Base-by-base conservation (phyloP, 1,140 invertebrate genomes). In the Drosophila prosaltans region DNA sequence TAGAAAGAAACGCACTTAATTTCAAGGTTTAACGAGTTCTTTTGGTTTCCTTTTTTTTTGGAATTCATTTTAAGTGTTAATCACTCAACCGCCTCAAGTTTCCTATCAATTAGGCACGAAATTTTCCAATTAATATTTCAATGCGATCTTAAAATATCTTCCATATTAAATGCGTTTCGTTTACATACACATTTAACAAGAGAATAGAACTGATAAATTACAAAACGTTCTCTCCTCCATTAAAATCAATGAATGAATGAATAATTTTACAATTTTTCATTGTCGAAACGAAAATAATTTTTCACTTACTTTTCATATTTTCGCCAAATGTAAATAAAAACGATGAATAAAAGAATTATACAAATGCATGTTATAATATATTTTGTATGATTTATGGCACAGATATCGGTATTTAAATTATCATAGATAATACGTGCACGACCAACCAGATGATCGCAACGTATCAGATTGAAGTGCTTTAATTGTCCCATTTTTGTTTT, bases 391-490 rank as follows among this genome's bases (percentile, higher is more conserved):
- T 75, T 69, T 58, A 89, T 81, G 58, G 69, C 84, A 69, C 84
- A 89, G 65, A 89, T 70, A 76, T 89, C 80, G 45, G 84, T 89
- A 48, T 69, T 66, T 28, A 89, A 65, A 69, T 78, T 77, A 63
- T 89, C 70, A 58, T 88, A 89, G 51, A 61, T 67, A 36, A 54
- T 66, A 63, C 81, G 82, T n/a, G 65, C 59, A 26, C 69, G 62
- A 64, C 61, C 68, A 51, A 41, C 57, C 48, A 88, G 63, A 24
- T 83, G 62, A 78, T 83, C 84, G 39, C 83, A 88, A 54, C 86
- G 80, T 80, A 88, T 88, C 11, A 61, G 43, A 65, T 80, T 77
- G 21, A 80, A 83, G 11, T 51, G 45, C 45, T 51, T 51, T 51
- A 78, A 58, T 36, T 65, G 74, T 39, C 59, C 79, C 81, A 84